Conservation (phyloP, 2,113 vertebrate genomes). For the Trichechus manatus region DNA sequence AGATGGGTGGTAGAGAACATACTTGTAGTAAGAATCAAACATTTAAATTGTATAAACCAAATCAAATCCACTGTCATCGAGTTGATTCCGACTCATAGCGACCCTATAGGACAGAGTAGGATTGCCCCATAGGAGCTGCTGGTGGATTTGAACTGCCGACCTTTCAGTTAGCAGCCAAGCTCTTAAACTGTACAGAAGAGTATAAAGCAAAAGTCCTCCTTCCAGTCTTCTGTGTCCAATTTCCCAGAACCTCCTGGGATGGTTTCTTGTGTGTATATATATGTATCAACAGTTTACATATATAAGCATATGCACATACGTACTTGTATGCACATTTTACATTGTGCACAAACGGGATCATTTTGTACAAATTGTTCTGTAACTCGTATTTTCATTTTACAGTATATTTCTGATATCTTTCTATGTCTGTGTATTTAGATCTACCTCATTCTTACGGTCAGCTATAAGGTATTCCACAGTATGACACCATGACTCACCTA, state of each 20-base stretch:
- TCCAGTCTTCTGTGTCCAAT: background rate
- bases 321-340: background rate
- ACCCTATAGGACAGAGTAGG: no score
- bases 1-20: background rate
- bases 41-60: no score
- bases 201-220: constrained; percentile 22
- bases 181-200: background rate
- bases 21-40: background rate
- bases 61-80: no score
- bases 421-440: background rate
- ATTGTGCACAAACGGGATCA: background rate
- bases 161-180: no score
- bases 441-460: background rate
- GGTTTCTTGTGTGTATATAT: background rate
- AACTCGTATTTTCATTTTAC: background rate
- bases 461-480: background rate
- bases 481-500: background rate
- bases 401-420: constrained; percentile 15
- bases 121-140: no score
- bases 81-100: no score
- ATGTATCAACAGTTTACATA: background rate
- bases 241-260: background rate
- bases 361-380: background rate
- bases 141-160: no score
- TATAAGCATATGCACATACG: background rate